Evolutionary conservation across 2,797 vertebrate species (phyloP).

Genomic region (Siniperca scherzeri): DNA sequence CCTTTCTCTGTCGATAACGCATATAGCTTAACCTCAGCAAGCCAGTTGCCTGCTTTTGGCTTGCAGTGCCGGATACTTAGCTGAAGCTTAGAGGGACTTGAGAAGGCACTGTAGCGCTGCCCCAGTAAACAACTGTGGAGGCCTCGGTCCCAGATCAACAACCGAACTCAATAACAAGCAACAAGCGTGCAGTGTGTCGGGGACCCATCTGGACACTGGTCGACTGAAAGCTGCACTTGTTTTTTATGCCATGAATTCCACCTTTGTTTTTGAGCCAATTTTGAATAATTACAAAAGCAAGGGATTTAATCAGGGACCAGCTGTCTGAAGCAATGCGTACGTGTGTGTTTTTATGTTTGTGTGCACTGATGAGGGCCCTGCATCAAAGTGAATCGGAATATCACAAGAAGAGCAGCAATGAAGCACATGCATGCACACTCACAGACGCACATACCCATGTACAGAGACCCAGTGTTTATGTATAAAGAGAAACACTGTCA

Average conservation of each 20-base stretch:
- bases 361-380: conserved; percentile 55
- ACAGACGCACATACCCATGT: background rate
- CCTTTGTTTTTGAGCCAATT: conserved; percentile 82
- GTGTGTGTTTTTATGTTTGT: conserved; percentile 57
- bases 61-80: conserved; percentile 44
- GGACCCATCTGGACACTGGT: conserved; percentile 79
- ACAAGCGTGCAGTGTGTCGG: conserved; percentile 68
- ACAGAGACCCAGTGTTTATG: conserved; percentile 40
- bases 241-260: conserved; percentile 70
- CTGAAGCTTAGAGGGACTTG: conserved; percentile 62
- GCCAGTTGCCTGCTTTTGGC: conserved; percentile 42
- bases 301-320: conserved; percentile 81
- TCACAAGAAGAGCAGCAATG: conserved; percentile 71
- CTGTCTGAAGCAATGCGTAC: conserved; percentile 70
- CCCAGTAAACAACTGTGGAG: conserved; percentile 67
- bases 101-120: conserved; percentile 47
- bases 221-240: conserved; percentile 70
- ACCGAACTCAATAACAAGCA: conserved; percentile 69
- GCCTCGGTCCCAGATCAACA: conserved; percentile 66
- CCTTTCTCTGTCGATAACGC: conserved; percentile 48
- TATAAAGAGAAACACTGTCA: conserved; percentile 49
- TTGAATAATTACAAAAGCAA: conserved; percentile 83
- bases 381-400: conserved; percentile 81
- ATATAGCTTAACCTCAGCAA: conserved; percentile 61
- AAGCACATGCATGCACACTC: conserved; percentile 49